Base-by-base conservation (phyloP, 23 tunicate genomes). In the Ciona savignyi region DNA sequence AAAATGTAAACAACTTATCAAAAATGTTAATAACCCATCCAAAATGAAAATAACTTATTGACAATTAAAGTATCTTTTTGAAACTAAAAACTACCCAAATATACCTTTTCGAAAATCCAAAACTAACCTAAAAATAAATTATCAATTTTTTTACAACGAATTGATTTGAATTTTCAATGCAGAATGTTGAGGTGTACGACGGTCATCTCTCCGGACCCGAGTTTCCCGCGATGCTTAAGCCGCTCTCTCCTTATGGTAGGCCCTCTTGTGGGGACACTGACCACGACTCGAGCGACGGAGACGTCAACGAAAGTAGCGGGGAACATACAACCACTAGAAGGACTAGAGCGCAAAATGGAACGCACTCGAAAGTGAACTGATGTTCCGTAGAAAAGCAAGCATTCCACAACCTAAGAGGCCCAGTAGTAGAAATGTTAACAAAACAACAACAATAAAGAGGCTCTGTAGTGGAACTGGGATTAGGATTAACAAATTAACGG, bases 171-270 rank as follows among this genome's bases (percentile, higher is more conserved):
- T n/a, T n/a, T n/a, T n/a, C 21, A 27, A 66, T 70, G 25, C 72
- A 91, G 97, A 91, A 74, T 9, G 80, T 76, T 30, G 97, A 91
- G 51, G 78, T 91, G 11, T 91, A 91, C 63, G 97, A 91, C 71
- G 90, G 83, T 4, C 86, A 91, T 2, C 60, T 91, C 23, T 91
- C 97, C 20, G 97, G 97, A 0, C 97, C 97, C 9, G 97, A 91
- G 68, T 91, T 91, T 72, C 97, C 89, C 0, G 72, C 65, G 26
- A 70, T 67, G 15, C 62, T 85, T 23, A 75, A 77, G 25, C 91
- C 91, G 0, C 51, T 85, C 9, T 78, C 83, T 2, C 72, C 51
- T 30, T 85, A 72, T 62, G 80, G 91, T 31, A 35, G 91, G 21
- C 70, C 79, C 19, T 72, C 75, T 28, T 48, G 74, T 22, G 66